A percentile compares a stretch with the other conserved stretches of the same genome.
Evolutionary conservation across 2,888 invertebrate genomes (phyloP).

Genomic region (Drosophila pseudotakahashii): DNA sequence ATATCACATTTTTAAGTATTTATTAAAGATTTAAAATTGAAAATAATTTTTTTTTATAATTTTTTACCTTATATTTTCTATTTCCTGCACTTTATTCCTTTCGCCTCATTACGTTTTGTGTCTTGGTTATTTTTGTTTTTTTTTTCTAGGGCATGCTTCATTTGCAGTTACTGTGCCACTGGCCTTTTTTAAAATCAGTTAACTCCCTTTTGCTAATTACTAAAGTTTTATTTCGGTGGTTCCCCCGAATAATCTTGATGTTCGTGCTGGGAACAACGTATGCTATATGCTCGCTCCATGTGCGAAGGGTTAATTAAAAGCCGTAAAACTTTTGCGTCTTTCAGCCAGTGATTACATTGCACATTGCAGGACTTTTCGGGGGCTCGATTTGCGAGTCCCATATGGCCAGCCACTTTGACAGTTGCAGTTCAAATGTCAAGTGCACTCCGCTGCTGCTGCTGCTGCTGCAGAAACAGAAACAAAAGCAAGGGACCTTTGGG

Average conservation of each 20-base stretch:
- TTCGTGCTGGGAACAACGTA: slow-evolving; percentile 60
- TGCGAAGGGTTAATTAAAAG: slow-evolving; percentile 73
- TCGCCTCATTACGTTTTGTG: slow-evolving; percentile 67
- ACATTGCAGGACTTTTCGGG: slow-evolving; percentile 13
- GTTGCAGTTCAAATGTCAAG: slow-evolving; percentile 78
- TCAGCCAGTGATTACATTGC: slow-evolving; percentile 29
- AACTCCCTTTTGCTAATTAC: slow-evolving; percentile 82
- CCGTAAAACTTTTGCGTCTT: slow-evolving; percentile 56
- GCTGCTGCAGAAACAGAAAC: slow-evolving; percentile 22
- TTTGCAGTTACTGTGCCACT: slow-evolving; percentile 58
- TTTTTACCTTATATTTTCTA: background rate
- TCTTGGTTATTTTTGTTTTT: slow-evolving; percentile 45
- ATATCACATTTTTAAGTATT: no score
- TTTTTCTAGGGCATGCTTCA: slow-evolving; percentile 53
- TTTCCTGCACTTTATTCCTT: slow-evolving; percentile 6
- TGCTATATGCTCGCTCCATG: background rate
- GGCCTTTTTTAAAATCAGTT: slow-evolving; percentile 78
- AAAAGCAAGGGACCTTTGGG: slow-evolving; percentile 4
- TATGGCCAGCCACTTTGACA: slow-evolving; percentile 61
- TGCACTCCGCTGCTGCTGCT: slow-evolving; percentile 44
- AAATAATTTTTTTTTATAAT: no score
- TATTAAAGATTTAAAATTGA: no score
- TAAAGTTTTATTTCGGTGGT: slow-evolving; percentile 77
- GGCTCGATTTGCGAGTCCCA: slow-evolving; percentile 46
- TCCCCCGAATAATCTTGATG: slow-evolving; percentile 66